Evolutionary conservation across 1,140 invertebrate genomes (phyloP), one percentile per base, ranked within the genome.

Genomic region (Probaryconus sp.): DNA sequence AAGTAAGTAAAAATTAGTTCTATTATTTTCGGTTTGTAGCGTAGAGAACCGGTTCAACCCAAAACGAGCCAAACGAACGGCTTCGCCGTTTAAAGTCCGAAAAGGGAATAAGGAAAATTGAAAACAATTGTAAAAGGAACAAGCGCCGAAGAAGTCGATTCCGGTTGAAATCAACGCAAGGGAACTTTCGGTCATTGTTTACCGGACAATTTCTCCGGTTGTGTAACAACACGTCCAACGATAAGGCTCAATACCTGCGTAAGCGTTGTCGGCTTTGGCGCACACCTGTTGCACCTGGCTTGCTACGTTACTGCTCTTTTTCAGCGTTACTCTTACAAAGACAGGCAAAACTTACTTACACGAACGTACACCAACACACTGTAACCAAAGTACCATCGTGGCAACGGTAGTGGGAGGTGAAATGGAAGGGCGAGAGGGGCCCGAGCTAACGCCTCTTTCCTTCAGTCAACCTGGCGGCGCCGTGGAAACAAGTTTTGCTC

Each of bases 381-480:
- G 58, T 38, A 45, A 21, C 16, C 14, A 24, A 38, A 56, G 56
- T 38, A 56, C 64, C 35, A 38, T 58, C 50, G 51, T 68, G 35
- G 35, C 51, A 72, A 28, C 18, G 24, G 37, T 63, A 42, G 60
- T 50, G 67, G 55, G 45, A 60, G 61, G 63, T 47, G 71, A 71
- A 72, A 74, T 71, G 68, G 68, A 70, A 63, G 70, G 68, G 71
- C 63, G 45, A 73, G 56, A 68, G 68, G 64, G 73, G 68, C 65
- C 65, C 65, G 69, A 76, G 79, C 77, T 78, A 76, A 79, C 77
- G 78, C 75, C 79, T 79, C 56, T 67, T 74, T 63, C 71, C 79
- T 77, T 82, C 81, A 81, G 82, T 83, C 77, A 85, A 86, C 80
- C 83, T 84, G 83, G 79, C 73, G 76, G 76, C 78, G 81, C 68